Conservation (phyloP, 2,797 vertebrate species). For the Enteromius afrohamiltoni region DNA sequence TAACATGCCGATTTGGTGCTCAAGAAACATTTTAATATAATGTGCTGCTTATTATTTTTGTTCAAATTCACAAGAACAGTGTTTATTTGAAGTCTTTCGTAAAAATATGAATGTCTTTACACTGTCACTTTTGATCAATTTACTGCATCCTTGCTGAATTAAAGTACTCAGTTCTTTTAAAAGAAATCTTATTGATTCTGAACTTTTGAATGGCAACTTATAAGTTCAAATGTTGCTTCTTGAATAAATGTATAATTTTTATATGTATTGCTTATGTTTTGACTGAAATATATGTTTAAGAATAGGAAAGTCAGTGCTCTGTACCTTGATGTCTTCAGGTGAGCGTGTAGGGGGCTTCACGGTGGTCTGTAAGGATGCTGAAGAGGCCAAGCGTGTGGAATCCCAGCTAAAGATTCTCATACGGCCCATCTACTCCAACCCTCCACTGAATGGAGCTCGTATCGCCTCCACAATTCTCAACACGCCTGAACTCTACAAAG, state of each 20-base stretch:
- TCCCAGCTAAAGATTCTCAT: constrained; percentile 98
- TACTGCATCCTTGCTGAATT: not conserved
- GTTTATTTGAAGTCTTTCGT: not conserved
- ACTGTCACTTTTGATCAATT: not conserved
- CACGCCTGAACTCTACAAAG: constrained; percentile 86
- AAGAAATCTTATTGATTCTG: not conserved
- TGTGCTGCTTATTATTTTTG: not conserved
- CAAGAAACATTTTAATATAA: not conserved
- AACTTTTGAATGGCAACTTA: not conserved
- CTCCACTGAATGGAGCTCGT: constrained; percentile 92
- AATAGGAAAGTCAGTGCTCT: not conserved
- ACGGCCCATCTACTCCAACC: constrained; percentile 97
- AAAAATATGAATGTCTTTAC: not conserved
- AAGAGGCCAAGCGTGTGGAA: constrained; percentile 95
- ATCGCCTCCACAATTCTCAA: constrained; percentile 91
- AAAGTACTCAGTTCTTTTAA: not conserved
- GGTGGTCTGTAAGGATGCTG: constrained; percentile 86
- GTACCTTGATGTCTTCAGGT: constrained; percentile 72
- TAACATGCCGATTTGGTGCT: not conserved
- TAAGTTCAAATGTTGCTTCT: not conserved
- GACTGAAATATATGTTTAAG: not conserved
- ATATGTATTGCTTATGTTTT: not conserved
- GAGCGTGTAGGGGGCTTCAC: constrained; percentile 96
- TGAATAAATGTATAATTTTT: not conserved
- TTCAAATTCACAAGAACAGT: not conserved